A percentile compares a stretch with the other conserved stretches of the same genome.
phyloP scores from a whole-genome alignment of 2,888 invertebrate species.

The Megaustenia siamemsis region DNA sequence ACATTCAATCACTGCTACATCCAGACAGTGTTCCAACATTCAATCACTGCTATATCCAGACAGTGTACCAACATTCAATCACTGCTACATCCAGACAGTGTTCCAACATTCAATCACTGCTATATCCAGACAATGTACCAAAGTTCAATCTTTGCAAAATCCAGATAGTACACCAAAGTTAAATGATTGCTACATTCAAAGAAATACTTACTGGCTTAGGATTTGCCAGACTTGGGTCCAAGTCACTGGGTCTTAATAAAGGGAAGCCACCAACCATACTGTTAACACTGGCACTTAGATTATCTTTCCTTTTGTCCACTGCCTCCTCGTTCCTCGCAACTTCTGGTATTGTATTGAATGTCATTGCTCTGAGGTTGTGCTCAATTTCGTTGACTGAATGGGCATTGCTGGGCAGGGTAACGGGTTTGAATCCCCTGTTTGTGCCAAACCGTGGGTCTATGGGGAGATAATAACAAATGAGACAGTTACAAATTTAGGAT shows the following conservation, averaged over 20 bases:
- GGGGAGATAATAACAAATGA: neutral
- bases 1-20: no score
- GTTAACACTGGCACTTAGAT: neutral
- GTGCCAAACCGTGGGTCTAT: slow-evolving; percentile 47
- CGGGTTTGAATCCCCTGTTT: slow-evolving; percentile 42
- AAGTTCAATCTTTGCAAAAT: no score
- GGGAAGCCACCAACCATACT: slow-evolving; percentile 13
- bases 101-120: no score
- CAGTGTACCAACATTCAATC: no score
- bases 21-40: no score
- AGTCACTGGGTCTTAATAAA: slow-evolving; percentile 50
- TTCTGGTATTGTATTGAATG: slow-evolving; percentile 14
- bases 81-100: no score
- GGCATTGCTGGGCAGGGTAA: slow-evolving; percentile 37
- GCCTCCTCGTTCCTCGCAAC: slow-evolving; percentile 3
- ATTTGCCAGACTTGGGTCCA: slow-evolving; percentile 52
- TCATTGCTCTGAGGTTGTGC: slow-evolving; percentile 30
- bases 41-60: no score
- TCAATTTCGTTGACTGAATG: slow-evolving; percentile 42
- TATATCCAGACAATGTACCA: no score
- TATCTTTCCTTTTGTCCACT: slow-evolving; percentile 37
- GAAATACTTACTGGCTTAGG: slow-evolving; percentile 37
- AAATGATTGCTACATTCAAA: no score
- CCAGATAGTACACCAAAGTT: no score
- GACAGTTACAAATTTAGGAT: neutral